Evolutionary conservation across 2,888 invertebrate species (phyloP), one percentile per base, ranked within the genome.

Genomic region (Parnassius smintheus): DNA sequence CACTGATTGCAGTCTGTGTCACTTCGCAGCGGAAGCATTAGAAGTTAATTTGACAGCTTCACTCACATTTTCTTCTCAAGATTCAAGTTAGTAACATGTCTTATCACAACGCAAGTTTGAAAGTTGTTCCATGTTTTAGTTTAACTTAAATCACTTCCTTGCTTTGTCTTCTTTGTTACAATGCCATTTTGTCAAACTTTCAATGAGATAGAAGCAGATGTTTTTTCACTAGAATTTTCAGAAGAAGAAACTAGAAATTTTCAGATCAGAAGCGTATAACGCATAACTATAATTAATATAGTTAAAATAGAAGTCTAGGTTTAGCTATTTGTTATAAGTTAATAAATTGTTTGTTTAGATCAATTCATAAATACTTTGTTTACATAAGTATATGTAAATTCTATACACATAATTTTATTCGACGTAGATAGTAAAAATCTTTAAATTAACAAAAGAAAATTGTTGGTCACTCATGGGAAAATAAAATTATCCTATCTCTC

Each of bases 1-100:
- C 73, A 70, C 68, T 66, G 76, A 81, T 81, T 74, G 69, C 68
- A 58, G 74, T 72, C 74, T 71, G 67, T 72, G 46, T 59, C 35
- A 46, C 45, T 52, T 59, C 9, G n/a, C 13, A 18, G 13, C 9
- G 7, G 49, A 13, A 13, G 13, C 49, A 49, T 35, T 35, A 35
- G 8, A 12, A 13, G 8, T 49, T 13, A 13, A 9, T 44, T 9
- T 44, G 11, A 44, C 44, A 44, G 44, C 11, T 11, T 9, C 11
- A 10, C 49, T 13, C 49, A n/a, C 9, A 49, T 49, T 49, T 49
- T 49, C 49, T 49, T 49, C 42, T 54, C 11, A 42, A 48, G 52
- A 53, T 41, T 48, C 12, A 48, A 57, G 49, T 59, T 49, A 45
- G 44, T 54, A 53, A 57, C 42, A 13, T 57, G n/a, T 57, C 51